Evolutionary conservation across 2,113 vertebrate species (phyloP), one percentile per base, ranked within the genome.

Genomic region (Perccottus glenii): DNA sequence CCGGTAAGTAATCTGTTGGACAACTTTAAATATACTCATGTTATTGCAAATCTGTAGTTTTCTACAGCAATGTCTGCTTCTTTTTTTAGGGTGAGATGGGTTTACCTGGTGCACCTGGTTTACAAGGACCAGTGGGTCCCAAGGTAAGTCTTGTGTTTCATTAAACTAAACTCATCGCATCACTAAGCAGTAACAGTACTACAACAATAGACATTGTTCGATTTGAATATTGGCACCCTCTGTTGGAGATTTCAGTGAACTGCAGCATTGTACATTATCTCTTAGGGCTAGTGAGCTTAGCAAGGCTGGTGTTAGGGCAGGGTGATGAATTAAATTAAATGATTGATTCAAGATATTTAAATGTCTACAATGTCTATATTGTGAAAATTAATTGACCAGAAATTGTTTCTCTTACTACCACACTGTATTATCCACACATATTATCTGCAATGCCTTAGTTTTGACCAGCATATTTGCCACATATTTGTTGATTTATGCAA

Each of bases 21-120:
- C 50, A 47, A 5, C 44, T n/a, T 40, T 46, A 4, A 32, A 8
- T 11, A 44, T n/a, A 9, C 19, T 27, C 19, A 27, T 3, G 19
- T 27, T 27, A 33, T 4, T 19, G 10, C 2, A 11, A 9, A 42
- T 2, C 19, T 3, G 53, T 6, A 0, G 60, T 7, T 53, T 16
- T 44, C 1, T 71, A n/a, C 33, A 64, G 2, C 4, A 49, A 62
- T 48, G 53, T 63, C 3, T 63, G 52, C 15, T 2, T 58, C 48
- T 66, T 71, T 11, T 58, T 78, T 27, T 71, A 99, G 96, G 97
- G 97, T 58, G 87, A 95, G 63, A 90, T 90, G 71, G 96, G 97
- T 49, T 90, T 90, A 89, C 88, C 86, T 67, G 93, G 97, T 46
- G 79, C 86, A 59, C 86, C 92, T 78, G 97, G 97, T 73, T 84